Percentiles rank a stretch among this genome's conserved stretches.
Conservation (phyloP, 2,113 vertebrate species). For the Gobiocypris rarus region DNA sequence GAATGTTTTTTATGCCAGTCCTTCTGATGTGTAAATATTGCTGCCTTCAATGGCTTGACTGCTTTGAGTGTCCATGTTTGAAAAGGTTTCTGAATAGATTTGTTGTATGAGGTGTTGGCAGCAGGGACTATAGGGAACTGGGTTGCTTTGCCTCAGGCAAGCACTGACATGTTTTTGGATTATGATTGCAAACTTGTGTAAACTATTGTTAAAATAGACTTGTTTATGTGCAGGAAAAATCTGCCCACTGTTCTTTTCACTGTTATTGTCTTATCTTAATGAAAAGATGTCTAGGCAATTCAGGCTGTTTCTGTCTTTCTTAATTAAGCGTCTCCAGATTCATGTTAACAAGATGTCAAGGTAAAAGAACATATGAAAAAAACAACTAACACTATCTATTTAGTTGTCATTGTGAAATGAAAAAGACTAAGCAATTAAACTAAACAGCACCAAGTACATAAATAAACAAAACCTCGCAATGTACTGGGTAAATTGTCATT, state of each 20-base stretch:
- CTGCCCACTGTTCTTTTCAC: neutral
- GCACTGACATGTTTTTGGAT: conserved; percentile 4
- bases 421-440: neutral
- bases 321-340: conserved; percentile 1
- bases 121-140: conserved; percentile 5
- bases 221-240: neutral
- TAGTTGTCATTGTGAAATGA: conserved; percentile 2
- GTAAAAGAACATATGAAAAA: neutral
- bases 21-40: neutral
- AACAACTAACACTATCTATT: conserved; percentile 1
- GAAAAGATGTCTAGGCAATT: neutral
- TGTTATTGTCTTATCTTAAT: conserved; percentile 4
- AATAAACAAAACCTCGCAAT: neutral
- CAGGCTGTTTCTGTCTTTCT: conserved; percentile 4
- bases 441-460: neutral
- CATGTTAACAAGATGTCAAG: conserved; percentile 14
- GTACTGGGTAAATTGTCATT: neutral
- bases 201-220: conserved; percentile 19
- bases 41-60: neutral
- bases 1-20: neutral
- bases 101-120: conserved; percentile 19
- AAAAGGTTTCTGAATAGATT: neutral
- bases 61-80: neutral
- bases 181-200: conserved; percentile 10
- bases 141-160: conserved; percentile 11